Evolutionary conservation across 2,888 invertebrate genomes (phyloP), one percentile per base, ranked within the genome.

Genomic region (Amitus sp.): DNA sequence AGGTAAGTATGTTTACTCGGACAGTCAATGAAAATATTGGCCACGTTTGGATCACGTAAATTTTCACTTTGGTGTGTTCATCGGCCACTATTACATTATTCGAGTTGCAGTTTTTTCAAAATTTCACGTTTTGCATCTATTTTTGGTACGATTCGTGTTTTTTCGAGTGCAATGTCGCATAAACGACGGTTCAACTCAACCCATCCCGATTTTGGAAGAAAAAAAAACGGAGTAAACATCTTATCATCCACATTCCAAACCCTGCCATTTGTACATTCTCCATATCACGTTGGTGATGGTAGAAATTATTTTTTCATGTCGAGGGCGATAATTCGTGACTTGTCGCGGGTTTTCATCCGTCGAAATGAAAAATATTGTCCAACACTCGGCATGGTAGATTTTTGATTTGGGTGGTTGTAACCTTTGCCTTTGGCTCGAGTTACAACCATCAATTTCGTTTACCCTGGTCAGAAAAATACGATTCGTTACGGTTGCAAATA

Each of bases 1-100:
- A 73, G 65, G 79, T 79, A 77, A 79, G 79, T 79, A 76, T 33
- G 19, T 19, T 20, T 45, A 45, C 39, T 30, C 34, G 12, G 34
- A 34, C 12, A 37, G n/a, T 23, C n/a, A 18, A 6, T 27, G 10
- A 46, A 27, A 46, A 39, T 45, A 43, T 17, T 43, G 28, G 17
- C 33, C 15, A 30, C 34, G 9, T 34, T 34, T n/a, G 13, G 10
- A 34, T 3, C 10, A 12, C n/a, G 34, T 12, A 34, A 34, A 2
- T 34, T 34, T 34, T 23, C 7, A 7, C 23, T 3, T 23, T 23
- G 3, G 3, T 23, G 7, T 23, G 3, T 23, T 23, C 23, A 23
- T 23, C 23, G n/a, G n/a, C n/a, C n/a, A n/a, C n/a, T n/a, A n/a
- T n/a, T n/a, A n/a, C n/a, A n/a, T 19, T 19, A 27, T 7, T 9